Percentiles rank a stretch among this genome's conserved stretches.
Conservation (phyloP, 2,797 vertebrate species). For the Phoeniculus purpureus region DNA sequence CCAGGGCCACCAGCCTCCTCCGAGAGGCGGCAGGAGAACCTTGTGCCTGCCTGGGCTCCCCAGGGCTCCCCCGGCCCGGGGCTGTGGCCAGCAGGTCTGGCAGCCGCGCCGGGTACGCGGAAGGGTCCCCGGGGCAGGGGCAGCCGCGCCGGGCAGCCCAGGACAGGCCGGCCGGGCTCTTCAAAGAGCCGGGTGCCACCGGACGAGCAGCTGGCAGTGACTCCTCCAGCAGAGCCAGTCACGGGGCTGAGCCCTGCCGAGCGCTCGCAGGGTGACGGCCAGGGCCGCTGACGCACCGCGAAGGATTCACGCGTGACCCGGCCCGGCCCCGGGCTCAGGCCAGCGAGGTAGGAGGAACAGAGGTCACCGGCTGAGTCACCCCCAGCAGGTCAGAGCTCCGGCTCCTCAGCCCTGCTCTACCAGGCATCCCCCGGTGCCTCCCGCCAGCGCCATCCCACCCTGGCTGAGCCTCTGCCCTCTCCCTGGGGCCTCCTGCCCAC, state of each 20-base stretch:
- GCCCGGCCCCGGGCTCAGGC: background rate
- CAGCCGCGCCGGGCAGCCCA: background rate
- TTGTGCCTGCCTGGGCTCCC: background rate
- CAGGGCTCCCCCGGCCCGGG: background rate
- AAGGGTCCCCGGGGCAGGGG: background rate
- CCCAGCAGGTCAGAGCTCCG: background rate
- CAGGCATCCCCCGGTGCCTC: background rate
- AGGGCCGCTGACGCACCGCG: background rate
- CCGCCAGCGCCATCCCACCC: background rate
- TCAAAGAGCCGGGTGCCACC: background rate
- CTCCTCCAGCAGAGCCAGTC: background rate
- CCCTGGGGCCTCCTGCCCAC: background rate
- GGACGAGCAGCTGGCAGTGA: background rate
- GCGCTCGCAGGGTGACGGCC: background rate
- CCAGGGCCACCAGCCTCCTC: background rate
- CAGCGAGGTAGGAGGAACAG: background rate
- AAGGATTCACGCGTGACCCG: accelerated
- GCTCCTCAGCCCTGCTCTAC: background rate
- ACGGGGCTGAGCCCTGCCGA: background rate
- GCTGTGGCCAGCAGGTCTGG: background rate
- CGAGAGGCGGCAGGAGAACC: background rate
- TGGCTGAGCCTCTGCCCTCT: background rate
- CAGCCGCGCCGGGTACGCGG: accelerated
- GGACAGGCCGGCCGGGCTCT: background rate
- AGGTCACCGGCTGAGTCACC: background rate